These are phyloP conservation scores for Rhynchonycteris naso DNA, from an alignment of 2,797 vertebrate species.

Conservation along the genomic window DNA sequence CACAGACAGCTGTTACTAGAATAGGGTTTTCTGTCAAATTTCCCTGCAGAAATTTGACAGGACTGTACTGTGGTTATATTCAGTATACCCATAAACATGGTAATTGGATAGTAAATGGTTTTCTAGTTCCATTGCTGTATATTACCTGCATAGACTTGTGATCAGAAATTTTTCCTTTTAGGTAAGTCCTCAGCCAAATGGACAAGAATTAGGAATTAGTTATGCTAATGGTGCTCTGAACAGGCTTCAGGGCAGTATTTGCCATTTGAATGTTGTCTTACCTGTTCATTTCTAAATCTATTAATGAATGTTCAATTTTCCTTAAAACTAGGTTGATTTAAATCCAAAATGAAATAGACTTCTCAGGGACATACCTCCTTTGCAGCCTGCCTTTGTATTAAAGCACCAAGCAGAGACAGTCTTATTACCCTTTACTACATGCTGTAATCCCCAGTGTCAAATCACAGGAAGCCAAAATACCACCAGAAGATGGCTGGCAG, in stretches of 20 bases:
- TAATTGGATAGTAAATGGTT: constrained; percentile 61
- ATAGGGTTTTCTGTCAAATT: constrained; percentile 47
- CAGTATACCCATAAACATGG: constrained; percentile 31
- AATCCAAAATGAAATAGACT: constrained; percentile 69
- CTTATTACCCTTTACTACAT: constrained; percentile 39
- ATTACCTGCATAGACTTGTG: constrained; percentile 52
- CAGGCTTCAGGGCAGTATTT: constrained; percentile 55
- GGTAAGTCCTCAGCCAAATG: not conserved
- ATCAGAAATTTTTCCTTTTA: constrained; percentile 60
- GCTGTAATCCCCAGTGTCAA: constrained; percentile 56
- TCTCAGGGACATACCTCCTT: constrained; percentile 76
- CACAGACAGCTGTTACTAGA: constrained; percentile 22
- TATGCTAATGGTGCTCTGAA: constrained; percentile 54
- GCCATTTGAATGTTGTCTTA: constrained; percentile 57
- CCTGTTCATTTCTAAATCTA: constrained; percentile 61
- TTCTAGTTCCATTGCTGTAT: constrained; percentile 57
- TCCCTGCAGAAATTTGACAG: constrained; percentile 64
- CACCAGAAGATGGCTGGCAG: constrained; percentile 53
- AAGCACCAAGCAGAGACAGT: constrained; percentile 55
- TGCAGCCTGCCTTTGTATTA: constrained; percentile 55
- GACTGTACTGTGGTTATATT: not conserved
- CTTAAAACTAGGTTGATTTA: constrained; percentile 69
- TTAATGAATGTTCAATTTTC: constrained; percentile 64
- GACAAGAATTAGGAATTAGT: constrained; percentile 53
- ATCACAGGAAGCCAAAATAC: constrained; percentile 59